A percentile compares a stretch with the other conserved stretches of the same genome.
Conservation (phyloP, 2,797 vertebrate species). For the Sebastes elongatus region DNA sequence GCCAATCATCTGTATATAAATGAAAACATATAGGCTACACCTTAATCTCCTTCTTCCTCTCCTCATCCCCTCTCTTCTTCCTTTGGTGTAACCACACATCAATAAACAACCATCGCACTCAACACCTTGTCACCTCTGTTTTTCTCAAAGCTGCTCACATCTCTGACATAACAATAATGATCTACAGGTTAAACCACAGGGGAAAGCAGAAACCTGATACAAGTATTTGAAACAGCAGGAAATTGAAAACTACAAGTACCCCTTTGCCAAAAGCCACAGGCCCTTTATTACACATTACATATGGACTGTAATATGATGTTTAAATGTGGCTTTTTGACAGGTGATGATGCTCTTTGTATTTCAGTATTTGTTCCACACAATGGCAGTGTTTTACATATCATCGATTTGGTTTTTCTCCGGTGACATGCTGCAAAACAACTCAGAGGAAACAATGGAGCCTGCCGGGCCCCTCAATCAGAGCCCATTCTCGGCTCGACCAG, state of each 20-base stretch:
- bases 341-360: slow-evolving; percentile 1
- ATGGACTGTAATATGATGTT: background rate
- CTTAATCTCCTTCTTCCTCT: background rate
- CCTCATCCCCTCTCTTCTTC: background rate
- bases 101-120: background rate
- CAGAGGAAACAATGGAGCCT: slow-evolving; percentile 61
- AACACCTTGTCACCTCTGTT: background rate
- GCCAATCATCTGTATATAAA: background rate
- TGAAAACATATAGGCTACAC: background rate
- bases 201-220: background rate
- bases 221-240: slow-evolving; percentile 4
- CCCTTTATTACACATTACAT: background rate
- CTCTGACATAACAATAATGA: background rate
- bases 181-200: slow-evolving; percentile 4
- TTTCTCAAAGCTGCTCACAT: background rate
- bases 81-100: background rate
- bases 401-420: slow-evolving; percentile 48
- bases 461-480: slow-evolving; percentile 72
- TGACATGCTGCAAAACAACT: slow-evolving; percentile 59
- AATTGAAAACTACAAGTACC: background rate
- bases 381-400: slow-evolving; percentile 35
- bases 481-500: slow-evolving; percentile 52
- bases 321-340: slow-evolving; percentile 16
- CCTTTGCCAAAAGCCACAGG: background rate
- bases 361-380: slow-evolving; percentile 21